phyloP scores from a whole-genome alignment of 2,113 vertebrate species.

The Cacatua alba region DNA sequence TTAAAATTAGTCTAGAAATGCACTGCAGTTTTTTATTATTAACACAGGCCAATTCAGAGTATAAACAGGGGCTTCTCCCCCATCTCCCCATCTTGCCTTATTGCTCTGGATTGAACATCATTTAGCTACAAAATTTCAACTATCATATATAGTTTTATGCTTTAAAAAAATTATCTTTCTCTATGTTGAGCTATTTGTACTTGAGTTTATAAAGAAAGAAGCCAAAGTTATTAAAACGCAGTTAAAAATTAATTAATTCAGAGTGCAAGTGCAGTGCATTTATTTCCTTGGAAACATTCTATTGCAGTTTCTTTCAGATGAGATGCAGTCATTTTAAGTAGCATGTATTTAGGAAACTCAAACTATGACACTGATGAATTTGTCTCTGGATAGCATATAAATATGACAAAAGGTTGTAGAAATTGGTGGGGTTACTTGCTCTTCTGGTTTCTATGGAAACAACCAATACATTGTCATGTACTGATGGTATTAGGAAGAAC shows the following conservation, averaged over 20 bases:
- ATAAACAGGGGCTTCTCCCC: background rate
- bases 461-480: conserved; percentile 30
- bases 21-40: background rate
- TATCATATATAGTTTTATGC: background rate
- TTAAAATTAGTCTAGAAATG: background rate
- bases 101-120: background rate
- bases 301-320: conserved; percentile 70
- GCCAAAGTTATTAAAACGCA: conserved; percentile 56
- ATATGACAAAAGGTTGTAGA: conserved; percentile 59
- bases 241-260: conserved; percentile 72
- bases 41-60: background rate
- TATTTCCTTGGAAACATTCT: conserved; percentile 78
- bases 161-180: background rate
- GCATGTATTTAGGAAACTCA: conserved; percentile 34
- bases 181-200: conserved; percentile 13
- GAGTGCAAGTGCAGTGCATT: conserved; percentile 57
- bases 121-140: background rate
- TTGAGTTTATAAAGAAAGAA: conserved; percentile 43
- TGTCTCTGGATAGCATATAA: conserved; percentile 58
- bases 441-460: conserved; percentile 74
- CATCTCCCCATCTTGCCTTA: background rate
- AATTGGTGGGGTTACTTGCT: conserved; percentile 42
- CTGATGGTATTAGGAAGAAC: conserved; percentile 36
- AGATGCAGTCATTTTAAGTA: conserved; percentile 73
- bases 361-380: conserved; percentile 63